Conservation (phyloP, 1,140 invertebrate species). For the Aphelinus atriplicis region DNA sequence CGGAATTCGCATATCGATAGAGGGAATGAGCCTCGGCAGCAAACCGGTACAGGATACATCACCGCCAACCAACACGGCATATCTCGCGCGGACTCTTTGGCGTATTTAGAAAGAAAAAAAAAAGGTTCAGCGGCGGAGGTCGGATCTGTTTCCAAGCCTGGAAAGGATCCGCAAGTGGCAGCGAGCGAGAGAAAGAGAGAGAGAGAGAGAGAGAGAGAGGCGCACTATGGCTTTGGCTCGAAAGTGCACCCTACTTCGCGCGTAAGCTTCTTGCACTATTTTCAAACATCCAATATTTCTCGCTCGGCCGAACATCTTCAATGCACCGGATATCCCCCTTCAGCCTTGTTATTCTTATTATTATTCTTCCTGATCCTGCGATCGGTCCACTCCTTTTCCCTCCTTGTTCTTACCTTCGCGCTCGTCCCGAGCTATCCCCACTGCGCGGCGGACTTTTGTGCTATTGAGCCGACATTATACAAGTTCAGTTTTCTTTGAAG, state of each 20-base stretch:
- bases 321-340: conserved; percentile 51
- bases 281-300: conserved; percentile 55
- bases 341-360: conserved; percentile 36
- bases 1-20: conserved; percentile 27
- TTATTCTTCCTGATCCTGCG: conserved; percentile 13
- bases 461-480: too few relatives aligned
- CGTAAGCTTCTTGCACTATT: conserved; percentile 43
- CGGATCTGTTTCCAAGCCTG: conserved; percentile 3
- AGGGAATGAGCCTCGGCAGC: not conserved
- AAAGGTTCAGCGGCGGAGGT: not conserved
- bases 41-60: not conserved
- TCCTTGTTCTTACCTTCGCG: not conserved
- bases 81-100: not conserved
- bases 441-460: conserved; percentile 39
- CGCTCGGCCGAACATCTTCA: conserved; percentile 51
- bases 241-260: conserved; percentile 38
- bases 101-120: not conserved
- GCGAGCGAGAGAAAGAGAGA: conserved; percentile 14
- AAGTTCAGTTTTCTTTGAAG: too few relatives aligned
- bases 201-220: conserved; percentile 28
- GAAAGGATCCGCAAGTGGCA: conserved; percentile 2
- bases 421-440: conserved; percentile 35
- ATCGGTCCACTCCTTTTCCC: not conserved
- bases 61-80: not conserved
- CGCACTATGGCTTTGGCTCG: not conserved